Conservation (phyloP, 2,113 vertebrate species). For the Lamprologus speciosus region DNA sequence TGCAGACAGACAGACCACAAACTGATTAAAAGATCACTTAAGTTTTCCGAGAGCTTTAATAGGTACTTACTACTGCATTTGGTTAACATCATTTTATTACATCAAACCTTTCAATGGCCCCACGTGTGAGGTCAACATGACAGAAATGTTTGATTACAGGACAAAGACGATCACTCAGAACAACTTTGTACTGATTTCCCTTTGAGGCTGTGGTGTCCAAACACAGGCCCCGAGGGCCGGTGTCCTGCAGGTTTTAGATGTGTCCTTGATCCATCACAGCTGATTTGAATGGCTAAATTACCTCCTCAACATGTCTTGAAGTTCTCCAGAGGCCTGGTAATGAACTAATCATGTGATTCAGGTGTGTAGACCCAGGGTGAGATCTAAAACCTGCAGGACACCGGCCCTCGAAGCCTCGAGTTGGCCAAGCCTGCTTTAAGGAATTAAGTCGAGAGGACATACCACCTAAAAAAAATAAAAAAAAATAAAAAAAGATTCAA, state of each 20-base stretch:
- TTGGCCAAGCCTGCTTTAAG: not conserved
- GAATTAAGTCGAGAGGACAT: not conserved
- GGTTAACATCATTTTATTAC: not conserved
- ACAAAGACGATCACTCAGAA: not conserved
- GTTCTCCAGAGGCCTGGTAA: not conserved
- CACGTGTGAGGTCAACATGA: not conserved
- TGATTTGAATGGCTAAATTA: not conserved
- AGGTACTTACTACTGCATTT: not conserved
- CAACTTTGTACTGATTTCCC: not conserved
- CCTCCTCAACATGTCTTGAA: not conserved
- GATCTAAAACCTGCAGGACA: not conserved
- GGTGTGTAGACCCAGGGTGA: not conserved
- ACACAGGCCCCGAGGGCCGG: not conserved
- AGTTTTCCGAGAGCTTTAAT: not conserved
- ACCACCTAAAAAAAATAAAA: not conserved
- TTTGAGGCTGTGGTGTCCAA: not conserved
- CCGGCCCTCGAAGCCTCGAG: rapidly evolving
- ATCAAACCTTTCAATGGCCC: not conserved
- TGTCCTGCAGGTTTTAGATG: not conserved
- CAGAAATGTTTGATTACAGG: not conserved
- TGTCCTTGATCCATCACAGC: not conserved
- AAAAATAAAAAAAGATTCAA: not conserved
- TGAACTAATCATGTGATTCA: not conserved
- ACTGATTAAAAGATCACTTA: not conserved
- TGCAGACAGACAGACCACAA: not conserved